phyloP scores from a whole-genome alignment of 2,888 invertebrate genomes.

The Cephalotes varians region DNA sequence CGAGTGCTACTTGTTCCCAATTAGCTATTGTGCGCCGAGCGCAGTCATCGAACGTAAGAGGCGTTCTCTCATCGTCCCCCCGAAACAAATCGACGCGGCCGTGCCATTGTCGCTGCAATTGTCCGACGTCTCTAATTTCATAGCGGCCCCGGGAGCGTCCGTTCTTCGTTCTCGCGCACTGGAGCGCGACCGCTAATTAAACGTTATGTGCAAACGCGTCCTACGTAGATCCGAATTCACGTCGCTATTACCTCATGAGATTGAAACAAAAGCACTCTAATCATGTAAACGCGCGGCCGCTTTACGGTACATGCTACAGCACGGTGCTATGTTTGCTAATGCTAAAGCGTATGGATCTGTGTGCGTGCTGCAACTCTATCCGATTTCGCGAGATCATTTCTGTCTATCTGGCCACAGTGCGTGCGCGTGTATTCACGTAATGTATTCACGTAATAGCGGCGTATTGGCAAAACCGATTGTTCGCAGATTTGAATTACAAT shows the following conservation, averaged over 20 bases:
- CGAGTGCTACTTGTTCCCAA: constrained; percentile 38
- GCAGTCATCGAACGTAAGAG: constrained; percentile 28
- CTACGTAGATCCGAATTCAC: not conserved
- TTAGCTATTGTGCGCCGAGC: constrained; percentile 36
- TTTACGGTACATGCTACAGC: constrained; percentile 7
- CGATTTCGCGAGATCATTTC: constrained; percentile 28
- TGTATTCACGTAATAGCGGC: not conserved
- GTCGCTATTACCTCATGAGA: constrained; percentile 7
- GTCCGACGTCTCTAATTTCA: constrained; percentile 14
- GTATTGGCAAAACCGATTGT: not conserved
- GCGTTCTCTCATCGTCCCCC: constrained; percentile 9
- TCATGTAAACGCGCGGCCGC: constrained; percentile 33
- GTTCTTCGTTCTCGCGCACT: constrained; percentile 5
- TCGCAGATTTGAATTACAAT: not conserved
- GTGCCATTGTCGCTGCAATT: constrained; percentile 22
- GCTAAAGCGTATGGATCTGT: not conserved
- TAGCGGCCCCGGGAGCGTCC: not conserved
- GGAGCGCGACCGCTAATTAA: constrained; percentile 22
- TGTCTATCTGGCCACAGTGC: not conserved
- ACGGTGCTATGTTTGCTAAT: not conserved
- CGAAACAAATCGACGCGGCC: constrained; percentile 8
- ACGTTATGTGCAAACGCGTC: constrained; percentile 1
- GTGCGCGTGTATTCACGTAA: not conserved
- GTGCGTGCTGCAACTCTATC: not conserved
- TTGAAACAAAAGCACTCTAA: constrained; percentile 43